Evolutionary conservation across 2,888 invertebrate genomes (phyloP), one percentile per base, ranked within the genome.

Genomic region (Agelastica alni): DNA sequence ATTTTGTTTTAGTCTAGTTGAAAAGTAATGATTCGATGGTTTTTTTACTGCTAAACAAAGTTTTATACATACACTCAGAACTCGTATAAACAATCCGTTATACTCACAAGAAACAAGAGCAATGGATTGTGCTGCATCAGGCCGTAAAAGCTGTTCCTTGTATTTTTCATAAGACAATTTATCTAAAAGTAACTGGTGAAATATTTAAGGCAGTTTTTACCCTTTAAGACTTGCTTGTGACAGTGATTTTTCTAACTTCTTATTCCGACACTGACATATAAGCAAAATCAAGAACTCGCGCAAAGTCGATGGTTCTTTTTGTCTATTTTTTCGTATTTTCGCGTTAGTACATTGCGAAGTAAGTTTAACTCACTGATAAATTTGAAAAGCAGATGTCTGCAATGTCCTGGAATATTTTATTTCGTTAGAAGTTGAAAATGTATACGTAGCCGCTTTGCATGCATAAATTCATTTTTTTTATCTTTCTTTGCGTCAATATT

Each of bases 141-240:
- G 20, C 30, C 42, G 34, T 51, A 51, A 55, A 46, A 55, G 55
- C 61, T 37, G 51, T 69, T 62, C 58, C 65, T 67, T 67, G 68
- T 68, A 67, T 67, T 63, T 67, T 69, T 68, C 69, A 68, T 64
- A 67, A 67, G 66, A 66, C 67, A 67, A 68, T 66, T 69, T 67
- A 69, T 69, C 67, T 68, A 60, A 66, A 64, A 67, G 65, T 67
- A 67, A 67, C 61, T 68, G 61, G 65, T 69, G 65, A 67, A 69
- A 69, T 68, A 69, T 68, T 68, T 65, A 68, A 66, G 65, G 62
- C 61, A 61, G 63, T 68, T 68, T 66, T 66, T 67, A 65, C 64
- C 68, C 62, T 66, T 66, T 65, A 58, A 60, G 64, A 59, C 59
- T 53, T 51, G 52, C 59, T 46, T 60, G 56, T 60, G 62, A 62